phyloP scores from a whole-genome alignment of 1,140 invertebrate genomes.

The Macrotrachela quadricornifera region DNA sequence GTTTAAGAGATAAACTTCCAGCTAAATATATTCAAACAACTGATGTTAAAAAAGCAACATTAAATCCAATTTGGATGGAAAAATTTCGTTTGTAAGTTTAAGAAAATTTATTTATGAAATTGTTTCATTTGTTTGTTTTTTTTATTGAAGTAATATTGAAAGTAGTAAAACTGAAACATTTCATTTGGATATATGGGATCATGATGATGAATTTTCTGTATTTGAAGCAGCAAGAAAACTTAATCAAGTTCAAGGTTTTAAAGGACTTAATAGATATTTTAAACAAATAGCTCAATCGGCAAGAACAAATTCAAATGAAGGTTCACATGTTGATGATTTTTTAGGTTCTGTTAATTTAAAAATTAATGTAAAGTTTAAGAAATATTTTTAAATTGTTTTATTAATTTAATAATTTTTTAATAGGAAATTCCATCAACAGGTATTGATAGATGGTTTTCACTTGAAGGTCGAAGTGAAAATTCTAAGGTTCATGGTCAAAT shows the following conservation, averaged over 20 bases:
- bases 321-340: conserved; percentile 76
- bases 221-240: conserved; percentile 76
- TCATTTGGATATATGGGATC: conserved; percentile 85
- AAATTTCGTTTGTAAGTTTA: conserved; percentile 76
- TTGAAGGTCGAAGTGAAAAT: conserved; percentile 63
- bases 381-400: background rate
- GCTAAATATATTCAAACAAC: conserved; percentile 80
- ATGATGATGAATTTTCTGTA: conserved; percentile 62
- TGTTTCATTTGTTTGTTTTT: too few relatives aligned
- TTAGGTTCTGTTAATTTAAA: conserved; percentile 60
- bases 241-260: conserved; percentile 73
- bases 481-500: conserved; percentile 72
- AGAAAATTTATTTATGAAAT: too few relatives aligned
- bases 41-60: conserved; percentile 63
- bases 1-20: conserved; percentile 37
- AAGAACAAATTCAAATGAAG: conserved; percentile 38
- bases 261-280: conserved; percentile 70
- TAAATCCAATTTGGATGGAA: conserved; percentile 83
- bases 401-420: background rate
- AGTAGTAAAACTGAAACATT: conserved; percentile 61
- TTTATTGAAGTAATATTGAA: conserved; percentile 52
- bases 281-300: conserved; percentile 90
- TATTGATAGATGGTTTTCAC: conserved; percentile 63
- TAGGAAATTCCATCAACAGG: conserved; percentile 77
- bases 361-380: conserved; percentile 43